A percentile compares a stretch with the other conserved stretches of the same genome.
phyloP scores from a whole-genome alignment of 2,888 invertebrate species.

The Sialis lutaria region DNA sequence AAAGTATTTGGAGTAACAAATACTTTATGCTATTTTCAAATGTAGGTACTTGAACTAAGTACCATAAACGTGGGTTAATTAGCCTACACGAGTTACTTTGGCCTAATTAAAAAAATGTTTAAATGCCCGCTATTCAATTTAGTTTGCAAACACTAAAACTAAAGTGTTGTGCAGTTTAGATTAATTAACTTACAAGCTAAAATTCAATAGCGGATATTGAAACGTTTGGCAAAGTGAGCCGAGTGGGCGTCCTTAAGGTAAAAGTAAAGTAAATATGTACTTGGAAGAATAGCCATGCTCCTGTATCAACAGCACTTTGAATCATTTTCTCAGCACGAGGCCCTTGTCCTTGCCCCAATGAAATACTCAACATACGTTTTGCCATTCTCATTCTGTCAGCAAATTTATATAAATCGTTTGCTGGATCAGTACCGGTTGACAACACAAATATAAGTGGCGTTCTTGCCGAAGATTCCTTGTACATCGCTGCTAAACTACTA shows the following conservation, averaged over 20 bases:
- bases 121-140: no score
- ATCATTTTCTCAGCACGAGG: constrained; percentile 67
- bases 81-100: no score
- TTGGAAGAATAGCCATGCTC: constrained; percentile 80
- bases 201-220: no score
- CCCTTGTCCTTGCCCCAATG: constrained; percentile 80
- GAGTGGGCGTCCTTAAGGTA: no score
- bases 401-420: constrained; percentile 63
- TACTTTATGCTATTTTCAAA: no score
- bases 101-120: no score
- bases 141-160: no score
- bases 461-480: constrained; percentile 56
- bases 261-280: constrained; percentile 20
- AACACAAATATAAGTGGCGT: constrained; percentile 77
- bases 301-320: constrained; percentile 50
- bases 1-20: not conserved
- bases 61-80: no score
- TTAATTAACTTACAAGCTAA: no score
- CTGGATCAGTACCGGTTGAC: constrained; percentile 83
- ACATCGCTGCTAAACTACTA: constrained; percentile 65
- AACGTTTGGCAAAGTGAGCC: no score
- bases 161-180: no score
- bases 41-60: not conserved
- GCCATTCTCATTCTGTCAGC: constrained; percentile 64
- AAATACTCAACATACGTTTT: constrained; percentile 63